Evolutionary conservation across 2,113 vertebrate species (phyloP).

Genomic region (Butorides virescens): DNA sequence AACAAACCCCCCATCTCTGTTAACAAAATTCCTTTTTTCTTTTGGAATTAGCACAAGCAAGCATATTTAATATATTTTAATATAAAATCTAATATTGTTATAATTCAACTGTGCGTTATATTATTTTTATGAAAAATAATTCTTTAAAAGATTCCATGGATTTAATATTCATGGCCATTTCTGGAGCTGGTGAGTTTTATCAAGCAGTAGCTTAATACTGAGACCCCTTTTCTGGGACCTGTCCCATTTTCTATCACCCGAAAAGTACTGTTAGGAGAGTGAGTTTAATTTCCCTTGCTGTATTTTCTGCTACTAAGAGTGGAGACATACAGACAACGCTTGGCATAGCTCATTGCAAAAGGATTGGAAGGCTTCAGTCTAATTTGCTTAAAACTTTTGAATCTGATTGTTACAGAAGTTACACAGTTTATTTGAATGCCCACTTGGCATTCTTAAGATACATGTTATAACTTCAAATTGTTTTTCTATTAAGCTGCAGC

Average conservation of each 20-base stretch:
- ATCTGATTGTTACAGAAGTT: neutral
- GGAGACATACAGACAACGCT: neutral
- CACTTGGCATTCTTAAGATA: neutral
- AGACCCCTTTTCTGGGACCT: accelerated
- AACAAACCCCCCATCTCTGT: accelerated
- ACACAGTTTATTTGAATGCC: neutral
- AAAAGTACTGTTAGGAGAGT: neutral
- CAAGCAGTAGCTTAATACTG: neutral
- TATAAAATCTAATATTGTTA: neutral
- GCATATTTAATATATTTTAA: neutral
- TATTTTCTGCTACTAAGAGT: neutral
- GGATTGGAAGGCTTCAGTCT: neutral
- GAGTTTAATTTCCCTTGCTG: neutral
- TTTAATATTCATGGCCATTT: neutral
- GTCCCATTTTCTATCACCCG: neutral
- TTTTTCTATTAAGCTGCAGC: neutral
- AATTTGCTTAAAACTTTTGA: neutral
- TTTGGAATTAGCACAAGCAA: neutral
- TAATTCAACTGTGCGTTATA: accelerated
- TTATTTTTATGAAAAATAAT: neutral
- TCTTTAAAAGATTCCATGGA: neutral
- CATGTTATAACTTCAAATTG: neutral
- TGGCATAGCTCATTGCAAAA: neutral
- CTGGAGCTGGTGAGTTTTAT: neutral
- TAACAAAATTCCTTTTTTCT: neutral